Percentiles rank a stretch among this genome's conserved stretches.
phyloP scores from a whole-genome alignment of 2,888 invertebrate genomes.

The Malacosoma neustria region DNA sequence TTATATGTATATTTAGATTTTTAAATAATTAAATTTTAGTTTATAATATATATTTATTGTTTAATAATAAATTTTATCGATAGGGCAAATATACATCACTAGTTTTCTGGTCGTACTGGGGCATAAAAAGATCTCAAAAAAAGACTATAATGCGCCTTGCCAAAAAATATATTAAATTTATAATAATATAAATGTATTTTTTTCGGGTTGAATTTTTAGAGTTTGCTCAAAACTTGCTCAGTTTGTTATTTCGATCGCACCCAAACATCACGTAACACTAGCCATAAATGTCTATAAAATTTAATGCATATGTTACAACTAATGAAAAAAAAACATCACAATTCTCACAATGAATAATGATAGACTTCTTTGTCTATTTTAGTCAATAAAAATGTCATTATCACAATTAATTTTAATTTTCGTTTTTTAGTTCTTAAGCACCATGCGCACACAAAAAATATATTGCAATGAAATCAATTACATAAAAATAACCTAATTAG shows the following conservation, averaged over 20 bases:
- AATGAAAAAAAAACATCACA: no score
- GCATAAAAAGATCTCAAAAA: slow-evolving; percentile 63
- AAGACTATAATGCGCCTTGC: slow-evolving; percentile 63
- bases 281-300: no score
- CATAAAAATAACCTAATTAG: no score
- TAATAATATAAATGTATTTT: neutral
- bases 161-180: slow-evolving; percentile 40
- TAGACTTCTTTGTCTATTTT: slow-evolving; percentile 13
- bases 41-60: slow-evolving; percentile 29
- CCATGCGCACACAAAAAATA: no score
- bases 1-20: slow-evolving; percentile 2
- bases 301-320: no score
- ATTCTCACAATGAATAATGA: no score
- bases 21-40: slow-evolving; percentile 20
- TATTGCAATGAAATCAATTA: no score
- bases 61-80: slow-evolving; percentile 21
- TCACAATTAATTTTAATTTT: neutral
- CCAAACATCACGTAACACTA: no score
- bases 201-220: neutral
- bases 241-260: neutral
- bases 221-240: neutral
- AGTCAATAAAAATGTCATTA: slow-evolving; percentile 14
- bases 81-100: slow-evolving; percentile 39
- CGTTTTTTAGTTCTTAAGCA: no score
- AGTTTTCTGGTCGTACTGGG: slow-evolving; percentile 45